Conservation (phyloP, 1,140 invertebrate species). For the Plutomurus gul region DNA sequence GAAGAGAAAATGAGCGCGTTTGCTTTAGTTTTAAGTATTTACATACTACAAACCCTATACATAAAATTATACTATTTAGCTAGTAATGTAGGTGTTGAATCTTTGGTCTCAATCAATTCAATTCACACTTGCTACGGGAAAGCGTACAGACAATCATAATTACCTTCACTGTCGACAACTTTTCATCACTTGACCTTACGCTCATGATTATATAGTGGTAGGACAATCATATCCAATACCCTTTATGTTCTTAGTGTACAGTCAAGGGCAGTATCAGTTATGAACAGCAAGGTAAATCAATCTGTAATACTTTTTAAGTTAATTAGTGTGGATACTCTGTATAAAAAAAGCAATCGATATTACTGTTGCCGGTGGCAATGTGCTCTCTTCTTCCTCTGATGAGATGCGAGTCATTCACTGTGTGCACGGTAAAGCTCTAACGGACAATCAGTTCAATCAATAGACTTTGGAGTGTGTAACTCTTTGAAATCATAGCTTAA, state of each 20-base stretch:
- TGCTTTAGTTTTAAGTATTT: too few species aligned
- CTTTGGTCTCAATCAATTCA: slow-evolving; percentile 2
- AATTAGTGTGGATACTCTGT: too few species aligned
- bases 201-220: background rate
- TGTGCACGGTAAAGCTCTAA: background rate
- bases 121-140: slow-evolving; percentile 12
- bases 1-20: too few species aligned
- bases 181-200: too few species aligned
- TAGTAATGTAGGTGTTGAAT: background rate
- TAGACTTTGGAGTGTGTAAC: slow-evolving; percentile 4
- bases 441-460: slow-evolving; percentile 10
- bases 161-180: background rate
- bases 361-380: too few species aligned
- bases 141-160: slow-evolving; percentile 21
- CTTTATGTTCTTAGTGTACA: too few species aligned
- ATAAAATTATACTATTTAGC: too few species aligned
- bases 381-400: too few species aligned
- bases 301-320: slow-evolving; percentile 9
- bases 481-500: background rate
- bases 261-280: background rate
- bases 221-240: slow-evolving; percentile 18
- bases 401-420: background rate
- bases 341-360: too few species aligned
- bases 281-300: background rate
- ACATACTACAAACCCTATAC: too few species aligned